Percentiles rank a stretch among this genome's conserved stretches.
These are phyloP conservation scores for Drosophila quinaria DNA, from an alignment of 2,888 invertebrate species.

Conservation along the genomic window DNA sequence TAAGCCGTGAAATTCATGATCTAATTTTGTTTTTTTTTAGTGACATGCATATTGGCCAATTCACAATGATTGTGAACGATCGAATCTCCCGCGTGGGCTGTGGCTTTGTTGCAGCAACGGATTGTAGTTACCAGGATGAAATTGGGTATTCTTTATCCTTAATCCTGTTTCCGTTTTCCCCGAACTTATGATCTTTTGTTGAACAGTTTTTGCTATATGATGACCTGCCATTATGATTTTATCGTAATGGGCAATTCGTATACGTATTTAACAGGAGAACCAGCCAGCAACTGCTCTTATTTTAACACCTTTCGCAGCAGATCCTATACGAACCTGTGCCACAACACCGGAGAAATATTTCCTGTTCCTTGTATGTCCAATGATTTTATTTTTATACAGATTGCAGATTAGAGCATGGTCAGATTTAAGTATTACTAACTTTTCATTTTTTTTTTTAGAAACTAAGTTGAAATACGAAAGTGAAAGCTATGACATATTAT, in stretches of 20 bases:
- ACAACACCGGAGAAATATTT: constrained; percentile 28
- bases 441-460: not conserved
- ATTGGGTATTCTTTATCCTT: not conserved
- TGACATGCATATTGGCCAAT: not conserved
- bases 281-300: constrained; percentile 30
- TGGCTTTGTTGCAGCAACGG: constrained; percentile 28
- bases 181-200: too few species aligned
- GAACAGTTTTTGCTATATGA: constrained; percentile 37
- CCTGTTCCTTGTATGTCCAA: not conserved
- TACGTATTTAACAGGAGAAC: constrained; percentile 35
- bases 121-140: constrained; percentile 8
- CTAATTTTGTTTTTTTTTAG: not conserved
- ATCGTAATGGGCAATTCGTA: constrained; percentile 14
- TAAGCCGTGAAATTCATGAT: not conserved
- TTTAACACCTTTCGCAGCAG: constrained; percentile 31
- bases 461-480: not conserved
- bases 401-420: not conserved
- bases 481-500: not conserved
- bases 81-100: constrained; percentile 55
- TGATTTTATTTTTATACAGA: not conserved
- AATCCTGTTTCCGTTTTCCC: not conserved
- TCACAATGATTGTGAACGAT: constrained; percentile 38
- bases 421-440: not conserved
- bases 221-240: constrained; percentile 52
- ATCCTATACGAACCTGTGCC: constrained; percentile 36